phyloP scores from a whole-genome alignment of 2,888 invertebrate genomes.

The Latrodectus elegans region DNA sequence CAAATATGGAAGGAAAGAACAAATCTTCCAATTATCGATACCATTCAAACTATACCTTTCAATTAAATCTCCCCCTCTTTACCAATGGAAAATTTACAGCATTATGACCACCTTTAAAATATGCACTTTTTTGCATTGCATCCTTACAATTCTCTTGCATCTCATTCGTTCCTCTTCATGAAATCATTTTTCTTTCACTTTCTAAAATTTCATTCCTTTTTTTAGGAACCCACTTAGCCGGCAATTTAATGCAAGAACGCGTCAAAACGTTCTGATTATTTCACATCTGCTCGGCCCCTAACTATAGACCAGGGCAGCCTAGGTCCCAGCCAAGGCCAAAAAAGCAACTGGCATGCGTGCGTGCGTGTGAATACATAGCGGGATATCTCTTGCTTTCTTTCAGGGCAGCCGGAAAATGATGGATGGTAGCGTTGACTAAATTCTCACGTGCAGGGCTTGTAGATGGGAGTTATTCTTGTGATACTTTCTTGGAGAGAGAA shows the following conservation, averaged over 20 bases:
- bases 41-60: too few relatives aligned
- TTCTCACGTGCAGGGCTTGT: conserved; percentile 60
- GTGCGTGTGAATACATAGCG: conserved; percentile 27
- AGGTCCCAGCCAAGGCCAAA: conserved; percentile 25
- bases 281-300: conserved; percentile 34
- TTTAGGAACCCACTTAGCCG: conserved; percentile 22
- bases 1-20: too few relatives aligned
- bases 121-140: too few relatives aligned
- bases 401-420: conserved; percentile 25
- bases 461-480: conserved; percentile 9
- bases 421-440: conserved; percentile 44
- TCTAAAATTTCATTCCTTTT: too few relatives aligned
- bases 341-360: conserved; percentile 20
- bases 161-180: too few relatives aligned
- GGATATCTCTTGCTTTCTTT: neutral
- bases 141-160: too few relatives aligned
- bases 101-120: too few relatives aligned
- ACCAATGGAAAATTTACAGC: too few relatives aligned
- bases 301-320: neutral
- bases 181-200: too few relatives aligned
- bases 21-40: too few relatives aligned
- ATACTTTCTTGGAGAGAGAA: conserved; percentile 1
- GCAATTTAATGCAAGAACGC: conserved; percentile 61
- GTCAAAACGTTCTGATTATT: conserved; percentile 55
- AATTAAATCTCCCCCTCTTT: too few relatives aligned